phyloP scores from a whole-genome alignment of 2,797 vertebrate genomes.

The Paedocypris micromegethes region DNA sequence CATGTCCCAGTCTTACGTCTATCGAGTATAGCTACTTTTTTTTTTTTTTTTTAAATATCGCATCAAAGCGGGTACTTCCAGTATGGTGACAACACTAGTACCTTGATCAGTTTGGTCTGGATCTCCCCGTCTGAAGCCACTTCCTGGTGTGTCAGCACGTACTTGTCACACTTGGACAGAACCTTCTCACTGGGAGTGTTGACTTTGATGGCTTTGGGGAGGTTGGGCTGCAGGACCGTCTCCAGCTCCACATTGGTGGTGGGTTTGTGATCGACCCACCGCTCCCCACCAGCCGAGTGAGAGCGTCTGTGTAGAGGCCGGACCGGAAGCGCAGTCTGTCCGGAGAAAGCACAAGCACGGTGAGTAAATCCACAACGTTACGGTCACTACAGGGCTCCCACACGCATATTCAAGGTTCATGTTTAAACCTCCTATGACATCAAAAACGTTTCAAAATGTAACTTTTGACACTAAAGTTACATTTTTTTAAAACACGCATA shows the following conservation, averaged over 20 bases:
- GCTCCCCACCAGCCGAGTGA: slow-evolving; percentile 82
- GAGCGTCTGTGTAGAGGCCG: slow-evolving; percentile 78
- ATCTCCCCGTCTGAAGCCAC: slow-evolving; percentile 93
- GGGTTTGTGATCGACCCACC: slow-evolving; percentile 95
- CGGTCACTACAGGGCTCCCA: too few relatives aligned
- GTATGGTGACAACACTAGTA: slow-evolving; percentile 43
- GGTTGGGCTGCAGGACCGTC: slow-evolving; percentile 85
- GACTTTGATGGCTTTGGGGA: slow-evolving; percentile 87
- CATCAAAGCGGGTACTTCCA: too few relatives aligned
- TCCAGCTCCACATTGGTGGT: slow-evolving; percentile 79
- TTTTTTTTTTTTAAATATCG: too few relatives aligned
- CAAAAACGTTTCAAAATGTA: too few relatives aligned
- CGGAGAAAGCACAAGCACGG: slow-evolving; percentile 57
- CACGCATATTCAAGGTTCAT: too few relatives aligned
- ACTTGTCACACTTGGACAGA: slow-evolving; percentile 90
- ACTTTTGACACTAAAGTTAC: too few relatives aligned
- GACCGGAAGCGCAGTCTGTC: slow-evolving; percentile 72
- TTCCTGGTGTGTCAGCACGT: slow-evolving; percentile 95
- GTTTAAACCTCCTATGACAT: too few relatives aligned
- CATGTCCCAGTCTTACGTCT: too few relatives aligned
- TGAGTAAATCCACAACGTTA: background rate
- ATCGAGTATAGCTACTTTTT: too few relatives aligned
- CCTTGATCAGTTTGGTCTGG: slow-evolving; percentile 91
- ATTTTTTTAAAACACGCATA: too few relatives aligned
- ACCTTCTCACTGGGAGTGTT: slow-evolving; percentile 80